Conservation (phyloP, 2,113 vertebrate species). For the Rhegmatorhina hoffmannsi region DNA sequence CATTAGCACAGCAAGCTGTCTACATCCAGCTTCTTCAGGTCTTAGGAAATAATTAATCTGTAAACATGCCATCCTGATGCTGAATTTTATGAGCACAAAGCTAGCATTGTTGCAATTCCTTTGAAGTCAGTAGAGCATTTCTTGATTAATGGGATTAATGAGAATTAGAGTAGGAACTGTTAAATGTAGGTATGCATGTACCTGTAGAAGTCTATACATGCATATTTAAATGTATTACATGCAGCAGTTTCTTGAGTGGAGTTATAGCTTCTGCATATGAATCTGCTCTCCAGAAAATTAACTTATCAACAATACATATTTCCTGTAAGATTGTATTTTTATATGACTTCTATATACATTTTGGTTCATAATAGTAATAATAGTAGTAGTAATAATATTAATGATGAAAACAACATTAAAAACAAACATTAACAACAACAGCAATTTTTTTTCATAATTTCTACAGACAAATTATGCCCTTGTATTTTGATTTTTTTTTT, state of each 20-base stretch:
- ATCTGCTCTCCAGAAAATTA: neutral
- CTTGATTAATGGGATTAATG: slow-evolving; percentile 4
- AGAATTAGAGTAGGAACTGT: neutral
- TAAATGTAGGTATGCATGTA: neutral
- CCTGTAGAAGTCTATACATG: neutral
- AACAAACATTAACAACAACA: neutral
- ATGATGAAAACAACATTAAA: neutral
- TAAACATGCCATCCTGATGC: neutral
- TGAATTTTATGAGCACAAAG: neutral
- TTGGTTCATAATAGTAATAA: neutral
- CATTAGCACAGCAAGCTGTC: neutral
- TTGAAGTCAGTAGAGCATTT: slow-evolving; percentile 2
- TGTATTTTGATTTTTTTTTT: neutral
- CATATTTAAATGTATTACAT: neutral
- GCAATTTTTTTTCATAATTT: neutral
- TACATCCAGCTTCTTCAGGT: neutral
- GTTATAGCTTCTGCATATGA: neutral
- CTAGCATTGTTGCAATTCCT: neutral
- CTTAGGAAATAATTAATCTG: neutral
- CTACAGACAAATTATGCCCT: neutral
- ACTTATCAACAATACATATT: neutral
- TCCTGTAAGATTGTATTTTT: neutral
- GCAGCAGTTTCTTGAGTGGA: neutral
- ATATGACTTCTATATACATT: neutral
- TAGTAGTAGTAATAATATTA: neutral